Evolutionary conservation across 2,888 invertebrate species (phyloP).

Genomic region (Perdita meconis): DNA sequence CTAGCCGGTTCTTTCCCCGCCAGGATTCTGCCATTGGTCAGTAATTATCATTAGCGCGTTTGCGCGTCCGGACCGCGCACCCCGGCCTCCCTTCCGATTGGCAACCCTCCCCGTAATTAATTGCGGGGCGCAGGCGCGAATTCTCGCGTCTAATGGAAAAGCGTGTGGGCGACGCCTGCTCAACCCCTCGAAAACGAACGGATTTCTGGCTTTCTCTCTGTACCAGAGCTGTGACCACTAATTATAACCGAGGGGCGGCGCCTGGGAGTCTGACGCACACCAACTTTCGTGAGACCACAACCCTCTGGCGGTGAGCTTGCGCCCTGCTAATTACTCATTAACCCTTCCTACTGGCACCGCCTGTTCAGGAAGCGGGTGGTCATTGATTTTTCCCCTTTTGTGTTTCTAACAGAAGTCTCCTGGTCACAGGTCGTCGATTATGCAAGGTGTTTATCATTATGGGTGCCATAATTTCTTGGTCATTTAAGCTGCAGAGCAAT

Average conservation of each 20-base stretch:
- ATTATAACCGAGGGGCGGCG: conserved; percentile 78
- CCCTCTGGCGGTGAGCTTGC: conserved; percentile 70
- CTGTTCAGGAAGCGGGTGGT: background rate
- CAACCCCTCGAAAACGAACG: conserved; percentile 63
- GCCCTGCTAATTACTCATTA: conserved; percentile 80
- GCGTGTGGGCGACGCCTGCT: conserved; percentile 63
- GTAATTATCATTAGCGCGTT: conserved; percentile 81
- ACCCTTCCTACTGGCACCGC: conserved; percentile 55
- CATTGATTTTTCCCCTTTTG: background rate
- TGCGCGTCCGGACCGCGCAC: conserved; percentile 68
- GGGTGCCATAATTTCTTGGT: too few relatives aligned
- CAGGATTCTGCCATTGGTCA: conserved; percentile 73
- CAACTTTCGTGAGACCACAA: conserved; percentile 28
- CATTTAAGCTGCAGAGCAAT: too few relatives aligned
- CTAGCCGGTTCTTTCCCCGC: conserved; percentile 12
- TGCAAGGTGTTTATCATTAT: too few relatives aligned
- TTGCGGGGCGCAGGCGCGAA: conserved; percentile 79
- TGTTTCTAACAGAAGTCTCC: too few relatives aligned
- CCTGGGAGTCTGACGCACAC: conserved; percentile 46
- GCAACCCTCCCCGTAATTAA: conserved; percentile 82
- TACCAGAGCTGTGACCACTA: conserved; percentile 70
- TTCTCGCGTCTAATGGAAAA: conserved; percentile 74
- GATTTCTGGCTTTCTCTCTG: conserved; percentile 58
- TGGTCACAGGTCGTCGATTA: too few relatives aligned
- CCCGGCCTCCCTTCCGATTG: conserved; percentile 73